Base-by-base conservation (phyloP, 2,888 invertebrate genomes). In the Erynnis tages region DNA sequence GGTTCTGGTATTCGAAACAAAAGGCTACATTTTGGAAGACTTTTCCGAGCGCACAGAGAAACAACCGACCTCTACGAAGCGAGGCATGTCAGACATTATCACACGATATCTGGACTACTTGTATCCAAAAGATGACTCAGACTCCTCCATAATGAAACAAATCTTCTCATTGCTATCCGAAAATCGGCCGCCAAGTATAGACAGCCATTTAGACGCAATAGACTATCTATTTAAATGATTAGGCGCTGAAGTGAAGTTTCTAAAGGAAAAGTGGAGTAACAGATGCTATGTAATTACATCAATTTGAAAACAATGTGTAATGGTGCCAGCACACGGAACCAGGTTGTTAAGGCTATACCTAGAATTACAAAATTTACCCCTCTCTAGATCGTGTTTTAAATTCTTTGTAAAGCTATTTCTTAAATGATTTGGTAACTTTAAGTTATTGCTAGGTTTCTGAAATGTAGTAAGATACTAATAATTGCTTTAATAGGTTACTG, bases 41-140 rank as follows among this genome's bases (percentile, higher is more conserved):
- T 64, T 73, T 60, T 47, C 66, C 0, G 60, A 59, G 30, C 58
- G 55, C 8, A 35, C 63, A 11, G 59, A 67, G 23, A 66, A 30
- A 4, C 7, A 19, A 2, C 16, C 29, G 16, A 16, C 7, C 10
- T 40, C 48, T 14, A 8, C 48, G 11, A 63, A 69, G 38, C 67
- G 84, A 25, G 73, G 81, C 47, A 66, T 84, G 62, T 68, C 80
- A 0, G 82, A 83, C 8, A 65, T 75, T 0, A 67, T 85, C 3
- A 63, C 72, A n/a, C 65, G 73, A 34, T 81, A 76, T 30, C 54
- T 88, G 40, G 84, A 87, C 56, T 65, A 69, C 1, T 55, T 82
- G 2, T 86, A 72, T 32, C 83, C 83, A 0, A 82, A 83, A 58
- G 85, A 86, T 41, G 86, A 87, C 54, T 56, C 63, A 16, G 84